phyloP scores from a whole-genome alignment of 2,113 vertebrate species.

The Mesitornis unicolor region DNA sequence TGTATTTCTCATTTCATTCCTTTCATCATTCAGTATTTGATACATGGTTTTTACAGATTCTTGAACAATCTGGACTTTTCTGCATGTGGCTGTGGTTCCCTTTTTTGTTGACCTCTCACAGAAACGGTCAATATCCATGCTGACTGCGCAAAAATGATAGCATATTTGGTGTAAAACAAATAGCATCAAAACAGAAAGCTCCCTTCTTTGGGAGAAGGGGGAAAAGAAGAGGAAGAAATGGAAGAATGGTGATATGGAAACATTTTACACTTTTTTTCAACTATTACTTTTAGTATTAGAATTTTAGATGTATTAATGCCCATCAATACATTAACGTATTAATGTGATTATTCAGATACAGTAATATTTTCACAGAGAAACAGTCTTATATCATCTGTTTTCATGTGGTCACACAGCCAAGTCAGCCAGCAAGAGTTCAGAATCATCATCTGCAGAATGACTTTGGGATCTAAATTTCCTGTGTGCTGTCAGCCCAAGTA shows the following conservation, averaged over 20 bases:
- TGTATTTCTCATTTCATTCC: neutral
- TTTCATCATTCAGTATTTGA: neutral
- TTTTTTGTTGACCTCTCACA: neutral
- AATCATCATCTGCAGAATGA: neutral
- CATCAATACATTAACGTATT: no score
- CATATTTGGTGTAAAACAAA: neutral
- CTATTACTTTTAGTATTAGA: neutral
- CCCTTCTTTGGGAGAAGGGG: neutral
- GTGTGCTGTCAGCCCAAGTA: neutral
- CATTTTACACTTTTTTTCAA: neutral
- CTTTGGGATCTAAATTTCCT: neutral
- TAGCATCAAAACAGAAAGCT: neutral
- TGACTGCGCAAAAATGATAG: neutral
- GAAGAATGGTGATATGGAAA: neutral
- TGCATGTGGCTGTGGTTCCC: neutral
- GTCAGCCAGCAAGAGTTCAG: neutral
- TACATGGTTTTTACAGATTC: neutral
- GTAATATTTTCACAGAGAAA: neutral
- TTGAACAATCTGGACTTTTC: neutral
- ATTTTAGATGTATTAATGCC: neutral
- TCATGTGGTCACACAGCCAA: neutral
- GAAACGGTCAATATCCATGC: neutral
- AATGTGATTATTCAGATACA: neutral
- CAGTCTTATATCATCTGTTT: neutral
- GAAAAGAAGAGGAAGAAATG: neutral